phyloP scores from a whole-genome alignment of 2,888 invertebrate species.

The Zonitis immaculata region DNA sequence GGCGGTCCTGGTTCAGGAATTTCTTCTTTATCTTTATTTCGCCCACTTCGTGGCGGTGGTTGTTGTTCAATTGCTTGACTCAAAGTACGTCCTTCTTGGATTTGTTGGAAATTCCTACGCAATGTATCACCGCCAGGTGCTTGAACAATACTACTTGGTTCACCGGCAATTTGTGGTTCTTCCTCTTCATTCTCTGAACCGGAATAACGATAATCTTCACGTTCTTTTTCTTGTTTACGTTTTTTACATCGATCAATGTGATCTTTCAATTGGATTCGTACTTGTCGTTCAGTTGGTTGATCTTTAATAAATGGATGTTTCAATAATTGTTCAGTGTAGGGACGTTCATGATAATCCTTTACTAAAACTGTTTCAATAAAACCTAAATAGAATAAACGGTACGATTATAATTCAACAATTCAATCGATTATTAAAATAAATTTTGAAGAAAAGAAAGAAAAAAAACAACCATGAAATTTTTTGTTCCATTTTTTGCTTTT shows the following conservation, averaged over 20 bases:
- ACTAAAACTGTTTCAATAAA: constrained; percentile 96
- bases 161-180: constrained; percentile 84
- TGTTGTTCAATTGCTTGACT: constrained; percentile 58
- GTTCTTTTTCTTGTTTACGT: constrained; percentile 84
- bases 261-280: constrained; percentile 97
- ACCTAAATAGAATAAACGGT: no score
- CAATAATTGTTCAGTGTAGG: constrained; percentile 95
- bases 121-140: constrained; percentile 90
- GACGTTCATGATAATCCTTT: constrained; percentile 98
- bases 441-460: background rate
- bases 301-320: constrained; percentile 98
- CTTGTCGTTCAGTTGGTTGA: constrained; percentile 97
- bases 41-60: constrained; percentile 53
- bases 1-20: constrained; percentile 83
- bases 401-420: no score
- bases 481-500: constrained; percentile 98
- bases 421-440: background rate
- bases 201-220: constrained; percentile 78
- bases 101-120: constrained; percentile 95
- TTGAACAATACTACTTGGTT: constrained; percentile 92
- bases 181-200: constrained; percentile 98
- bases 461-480: constrained; percentile 72
- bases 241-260: constrained; percentile 98
- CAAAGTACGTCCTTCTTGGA: constrained; percentile 75
- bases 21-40: constrained; percentile 55